A percentile compares a stretch with the other conserved stretches of the same genome.
Conservation (phyloP, 2,888 invertebrate genomes). For the Dolichopus griseipennis region DNA sequence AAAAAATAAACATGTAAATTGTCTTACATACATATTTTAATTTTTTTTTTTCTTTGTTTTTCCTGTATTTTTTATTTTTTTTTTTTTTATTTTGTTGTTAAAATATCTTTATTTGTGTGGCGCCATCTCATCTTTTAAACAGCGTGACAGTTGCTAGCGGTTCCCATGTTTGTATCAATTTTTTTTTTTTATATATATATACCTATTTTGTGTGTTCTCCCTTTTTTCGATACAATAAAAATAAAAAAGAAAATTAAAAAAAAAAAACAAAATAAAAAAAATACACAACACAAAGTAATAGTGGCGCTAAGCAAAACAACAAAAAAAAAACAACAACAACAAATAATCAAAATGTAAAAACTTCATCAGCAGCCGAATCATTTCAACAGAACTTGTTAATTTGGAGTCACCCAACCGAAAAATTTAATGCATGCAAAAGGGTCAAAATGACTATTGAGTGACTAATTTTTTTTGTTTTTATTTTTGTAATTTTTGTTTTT, state of each 20-base stretch:
- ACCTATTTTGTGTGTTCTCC: background rate
- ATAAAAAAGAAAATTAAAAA: too few species aligned
- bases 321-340: slow-evolving; percentile 12
- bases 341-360: slow-evolving; percentile 20
- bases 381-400: slow-evolving; percentile 8
- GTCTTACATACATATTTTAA: background rate
- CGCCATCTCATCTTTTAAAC: slow-evolving; percentile 10
- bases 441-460: slow-evolving; percentile 6
- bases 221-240: background rate
- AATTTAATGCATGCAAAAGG: slow-evolving; percentile 4
- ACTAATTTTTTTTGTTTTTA: background rate
- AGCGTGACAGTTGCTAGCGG: slow-evolving; percentile 9
- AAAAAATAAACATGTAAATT: background rate
- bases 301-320: slow-evolving; percentile 18
- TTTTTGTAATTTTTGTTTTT: too few species aligned
- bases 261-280: too few species aligned
- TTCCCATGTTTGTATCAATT: slow-evolving; percentile 7
- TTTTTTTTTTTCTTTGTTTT: background rate
- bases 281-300: slow-evolving; percentile 5
- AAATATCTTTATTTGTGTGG: slow-evolving; percentile 8
- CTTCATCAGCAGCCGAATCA: background rate
- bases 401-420: slow-evolving; percentile 10
- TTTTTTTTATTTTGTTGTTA: background rate
- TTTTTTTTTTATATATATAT: background rate
- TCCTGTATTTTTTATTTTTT: background rate